A percentile compares a stretch with the other conserved stretches of the same genome.
These are phyloP conservation scores for Calliphora vomitoria DNA, from an alignment of 2,888 invertebrate species.

Conservation along the genomic window DNA sequence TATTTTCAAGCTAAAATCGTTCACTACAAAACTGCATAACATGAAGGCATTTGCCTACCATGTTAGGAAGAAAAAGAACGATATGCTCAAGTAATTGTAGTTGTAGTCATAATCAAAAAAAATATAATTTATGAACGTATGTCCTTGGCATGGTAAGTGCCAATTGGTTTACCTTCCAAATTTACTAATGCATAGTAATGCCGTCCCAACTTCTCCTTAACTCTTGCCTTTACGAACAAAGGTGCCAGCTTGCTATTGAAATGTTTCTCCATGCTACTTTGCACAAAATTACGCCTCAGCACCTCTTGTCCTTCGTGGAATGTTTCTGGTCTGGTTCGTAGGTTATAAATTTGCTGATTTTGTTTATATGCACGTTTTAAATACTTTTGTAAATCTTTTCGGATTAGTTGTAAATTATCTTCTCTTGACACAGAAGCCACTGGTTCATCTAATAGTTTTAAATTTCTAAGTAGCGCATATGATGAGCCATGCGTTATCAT, in stretches of 20 bases:
- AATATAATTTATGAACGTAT: not conserved
- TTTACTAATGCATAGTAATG: not conserved
- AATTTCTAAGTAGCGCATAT: not conserved
- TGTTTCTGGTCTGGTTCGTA: not conserved
- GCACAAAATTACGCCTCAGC: not conserved
- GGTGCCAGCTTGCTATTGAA: not conserved
- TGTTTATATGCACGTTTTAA: not conserved
- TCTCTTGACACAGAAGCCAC: not conserved
- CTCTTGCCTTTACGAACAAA: not conserved
- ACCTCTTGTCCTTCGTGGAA: not conserved
- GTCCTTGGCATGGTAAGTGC: constrained; percentile 4
- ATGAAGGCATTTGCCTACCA: too few relatives aligned
- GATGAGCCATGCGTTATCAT: not conserved
- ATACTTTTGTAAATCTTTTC: not conserved
- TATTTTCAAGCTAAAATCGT: too few relatives aligned
- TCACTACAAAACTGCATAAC: too few relatives aligned
- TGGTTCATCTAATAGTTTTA: constrained; percentile 4
- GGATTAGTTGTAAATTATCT: not conserved
- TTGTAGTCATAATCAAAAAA: not conserved
- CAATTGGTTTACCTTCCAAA: not conserved
- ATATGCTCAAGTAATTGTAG: too few relatives aligned
- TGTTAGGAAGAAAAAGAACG: too few relatives aligned
- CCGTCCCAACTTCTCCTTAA: not conserved
- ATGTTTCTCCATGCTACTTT: not conserved
- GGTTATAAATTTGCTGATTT: not conserved